phyloP scores from a whole-genome alignment of 2,888 invertebrate genomes.

The Proisotoma minuta region DNA sequence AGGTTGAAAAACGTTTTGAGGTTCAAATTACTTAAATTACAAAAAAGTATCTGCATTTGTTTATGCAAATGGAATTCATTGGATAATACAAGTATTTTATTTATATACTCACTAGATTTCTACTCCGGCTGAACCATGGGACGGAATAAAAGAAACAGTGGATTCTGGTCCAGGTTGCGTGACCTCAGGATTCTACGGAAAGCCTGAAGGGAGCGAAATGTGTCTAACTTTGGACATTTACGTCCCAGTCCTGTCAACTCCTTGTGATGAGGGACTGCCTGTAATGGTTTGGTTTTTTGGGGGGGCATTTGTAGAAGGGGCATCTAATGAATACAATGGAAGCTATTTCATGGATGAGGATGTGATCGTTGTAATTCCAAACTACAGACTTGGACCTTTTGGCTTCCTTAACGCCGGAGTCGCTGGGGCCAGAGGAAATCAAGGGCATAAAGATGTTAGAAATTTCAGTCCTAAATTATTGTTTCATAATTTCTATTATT shows the following conservation, averaged over 20 bases:
- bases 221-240: constrained; percentile 38
- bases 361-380: neutral
- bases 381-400: constrained; percentile 12
- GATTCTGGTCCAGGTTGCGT: constrained; percentile 13
- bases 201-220: constrained; percentile 26
- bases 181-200: neutral
- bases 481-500: too few species aligned
- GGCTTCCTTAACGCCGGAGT: constrained; percentile 20
- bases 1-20: neutral
- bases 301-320: constrained; percentile 17
- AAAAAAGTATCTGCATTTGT: too few species aligned
- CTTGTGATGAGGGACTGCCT: too few species aligned
- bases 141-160: constrained; percentile 14
- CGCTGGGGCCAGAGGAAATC: constrained; percentile 24
- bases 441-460: too few species aligned
- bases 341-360: constrained; percentile 29
- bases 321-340: constrained; percentile 11
- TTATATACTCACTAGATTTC: too few species aligned
- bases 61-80: too few species aligned
- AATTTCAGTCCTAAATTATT: too few species aligned
- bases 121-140: constrained; percentile 32
- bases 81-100: too few species aligned
- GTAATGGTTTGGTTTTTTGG: constrained; percentile 37
- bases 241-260: constrained; percentile 24
- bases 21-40: too few species aligned